Percentiles rank a stretch among this genome's conserved stretches.
phyloP scores from a whole-genome alignment of 2,888 invertebrate species.

The Ophion costatus region DNA sequence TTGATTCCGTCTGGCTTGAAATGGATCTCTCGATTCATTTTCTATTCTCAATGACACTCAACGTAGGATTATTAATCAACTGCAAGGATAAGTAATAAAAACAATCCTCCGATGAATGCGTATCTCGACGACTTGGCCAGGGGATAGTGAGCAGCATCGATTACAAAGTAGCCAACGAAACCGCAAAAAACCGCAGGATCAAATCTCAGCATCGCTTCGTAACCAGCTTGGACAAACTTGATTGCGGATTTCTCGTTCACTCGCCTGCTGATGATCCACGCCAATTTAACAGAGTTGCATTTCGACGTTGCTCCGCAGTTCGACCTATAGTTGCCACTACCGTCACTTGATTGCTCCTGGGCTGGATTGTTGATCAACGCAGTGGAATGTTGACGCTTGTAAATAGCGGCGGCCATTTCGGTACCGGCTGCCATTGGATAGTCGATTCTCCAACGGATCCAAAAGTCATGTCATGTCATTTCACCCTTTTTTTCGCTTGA shows the following conservation, averaged over 20 bases:
- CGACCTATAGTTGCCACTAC: background rate
- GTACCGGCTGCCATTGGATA: background rate
- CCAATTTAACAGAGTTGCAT: background rate
- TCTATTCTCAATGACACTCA: background rate
- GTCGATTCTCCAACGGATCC: background rate
- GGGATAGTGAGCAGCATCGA: background rate
- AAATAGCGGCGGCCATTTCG: background rate
- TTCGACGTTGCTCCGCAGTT: background rate
- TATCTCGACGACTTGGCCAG: background rate
- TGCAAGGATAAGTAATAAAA: background rate
- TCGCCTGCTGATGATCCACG: background rate
- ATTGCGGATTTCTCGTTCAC: background rate
- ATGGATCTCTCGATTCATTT: background rate
- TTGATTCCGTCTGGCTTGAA: too few species aligned
- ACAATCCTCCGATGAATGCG: background rate
- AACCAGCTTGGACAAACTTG: background rate
- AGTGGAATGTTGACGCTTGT: background rate
- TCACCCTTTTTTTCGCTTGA: too few species aligned
- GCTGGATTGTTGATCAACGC: background rate
- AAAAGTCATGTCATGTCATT: too few species aligned
- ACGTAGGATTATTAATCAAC: background rate
- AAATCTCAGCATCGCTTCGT: background rate
- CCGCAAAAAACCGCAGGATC: slow-evolving; percentile 1
- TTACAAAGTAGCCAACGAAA: background rate
- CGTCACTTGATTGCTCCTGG: background rate